Evolutionary conservation across 1,140 invertebrate species (phyloP).

Genomic region (Paraescarpia echinospica): DNA sequence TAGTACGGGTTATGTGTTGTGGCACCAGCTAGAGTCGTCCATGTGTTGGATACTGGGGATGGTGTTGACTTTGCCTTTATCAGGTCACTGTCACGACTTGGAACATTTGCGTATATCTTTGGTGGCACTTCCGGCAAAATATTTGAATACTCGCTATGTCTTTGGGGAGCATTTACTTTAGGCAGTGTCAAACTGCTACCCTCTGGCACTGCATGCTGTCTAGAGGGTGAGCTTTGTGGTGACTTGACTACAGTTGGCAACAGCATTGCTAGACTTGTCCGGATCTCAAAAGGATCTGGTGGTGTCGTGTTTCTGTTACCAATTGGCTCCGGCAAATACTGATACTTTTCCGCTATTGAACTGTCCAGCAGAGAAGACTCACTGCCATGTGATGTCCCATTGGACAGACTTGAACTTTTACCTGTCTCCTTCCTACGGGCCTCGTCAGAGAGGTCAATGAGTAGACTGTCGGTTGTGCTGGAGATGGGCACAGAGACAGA

Average conservation of each 20-base stretch:
- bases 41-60: background rate
- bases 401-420: background rate
- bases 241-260: background rate
- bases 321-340: slow-evolving; percentile 21
- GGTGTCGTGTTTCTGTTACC: background rate
- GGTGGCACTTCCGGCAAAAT: background rate
- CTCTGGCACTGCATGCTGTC: background rate
- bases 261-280: background rate
- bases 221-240: background rate
- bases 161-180: background rate
- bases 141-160: background rate
- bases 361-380: slow-evolving; percentile 20
- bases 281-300: background rate
- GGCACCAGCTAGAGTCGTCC: background rate
- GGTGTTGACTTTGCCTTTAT: background rate
- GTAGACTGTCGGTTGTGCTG: background rate
- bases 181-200: background rate
- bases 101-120: slow-evolving; percentile 10
- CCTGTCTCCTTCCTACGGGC: slow-evolving; percentile 7
- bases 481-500: background rate
- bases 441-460: slow-evolving; percentile 22
- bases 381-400: background rate
- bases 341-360: slow-evolving; percentile 25
- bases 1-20: background rate
- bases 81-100: background rate